Conservation (phyloP, 2,113 vertebrate genomes). For the Sturnus vulgaris region DNA sequence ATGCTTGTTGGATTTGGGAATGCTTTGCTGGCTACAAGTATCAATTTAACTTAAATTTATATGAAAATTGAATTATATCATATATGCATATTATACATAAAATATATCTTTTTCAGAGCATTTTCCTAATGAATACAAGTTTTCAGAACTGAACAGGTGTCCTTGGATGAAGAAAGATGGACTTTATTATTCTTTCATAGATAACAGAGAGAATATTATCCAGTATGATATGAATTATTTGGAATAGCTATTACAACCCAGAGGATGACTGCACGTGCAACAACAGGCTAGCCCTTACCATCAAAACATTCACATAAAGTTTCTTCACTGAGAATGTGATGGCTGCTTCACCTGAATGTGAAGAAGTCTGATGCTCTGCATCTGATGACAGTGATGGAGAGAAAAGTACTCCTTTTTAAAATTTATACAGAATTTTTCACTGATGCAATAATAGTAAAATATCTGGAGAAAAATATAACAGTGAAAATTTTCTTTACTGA, state of each 20-base stretch:
- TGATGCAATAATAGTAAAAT: not conserved
- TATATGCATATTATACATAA: not conserved
- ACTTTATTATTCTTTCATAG: not conserved
- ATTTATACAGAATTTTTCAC: not conserved
- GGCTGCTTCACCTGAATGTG: not conserved
- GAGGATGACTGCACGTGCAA: not conserved
- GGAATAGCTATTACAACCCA: not conserved
- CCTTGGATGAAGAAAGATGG: not conserved
- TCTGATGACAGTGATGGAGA: not conserved
- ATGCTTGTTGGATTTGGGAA: not conserved
- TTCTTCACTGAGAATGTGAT: not conserved
- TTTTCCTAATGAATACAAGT: not conserved
- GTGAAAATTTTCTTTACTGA: not conserved
- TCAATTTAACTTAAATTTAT: not conserved
- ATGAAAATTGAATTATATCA: not conserved
- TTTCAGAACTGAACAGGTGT: not conserved
- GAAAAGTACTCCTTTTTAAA: not conserved
- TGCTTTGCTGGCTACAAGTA: not conserved
- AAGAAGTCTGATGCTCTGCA: not conserved
- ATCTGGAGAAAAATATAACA: not conserved
- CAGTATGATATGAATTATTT: not conserved
- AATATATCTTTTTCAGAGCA: not conserved
- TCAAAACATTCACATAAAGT: not conserved
- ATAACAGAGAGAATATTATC: not conserved
- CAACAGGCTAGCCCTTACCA: not conserved